These are phyloP conservation scores for Trematomus bernacchii DNA, from an alignment of 2,797 vertebrate species.

Conservation along the genomic window DNA sequence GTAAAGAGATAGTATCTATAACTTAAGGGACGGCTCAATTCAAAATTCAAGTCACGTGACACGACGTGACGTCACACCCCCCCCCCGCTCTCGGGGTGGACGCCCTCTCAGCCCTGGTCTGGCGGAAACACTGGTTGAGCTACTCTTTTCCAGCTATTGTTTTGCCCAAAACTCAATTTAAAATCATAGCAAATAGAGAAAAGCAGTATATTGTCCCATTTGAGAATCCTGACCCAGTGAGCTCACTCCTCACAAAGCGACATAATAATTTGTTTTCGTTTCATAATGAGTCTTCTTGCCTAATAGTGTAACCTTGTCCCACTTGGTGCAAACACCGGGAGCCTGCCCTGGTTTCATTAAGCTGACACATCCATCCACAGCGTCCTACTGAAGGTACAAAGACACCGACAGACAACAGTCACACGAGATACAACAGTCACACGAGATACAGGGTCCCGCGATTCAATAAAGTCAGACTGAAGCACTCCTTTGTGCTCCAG, in stretches of 20 bases:
- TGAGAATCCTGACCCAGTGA: neutral
- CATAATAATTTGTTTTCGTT: neutral
- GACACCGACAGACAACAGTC: conserved; percentile 44
- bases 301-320: conserved; percentile 54
- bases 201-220: neutral
- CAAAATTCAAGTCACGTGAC: too few relatives aligned
- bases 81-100: too few relatives aligned
- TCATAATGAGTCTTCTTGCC: conserved; percentile 25
- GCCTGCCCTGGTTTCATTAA: conserved; percentile 58
- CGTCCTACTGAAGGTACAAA: conserved; percentile 24
- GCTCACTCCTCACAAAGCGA: neutral
- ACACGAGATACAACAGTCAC: conserved; percentile 22
- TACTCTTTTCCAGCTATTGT: neutral
- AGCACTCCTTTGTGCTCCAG: too few relatives aligned
- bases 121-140: too few relatives aligned
- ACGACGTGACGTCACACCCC: too few relatives aligned
- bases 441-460: neutral
- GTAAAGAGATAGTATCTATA: too few relatives aligned
- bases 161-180: neutral
- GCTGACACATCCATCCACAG: conserved; percentile 49
- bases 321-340: conserved; percentile 48
- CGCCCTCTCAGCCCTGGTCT: too few relatives aligned
- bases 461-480: too few relatives aligned
- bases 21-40: too few relatives aligned
- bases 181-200: neutral